These are phyloP conservation scores for Yponomeuta evonymella DNA, from an alignment of 2,888 invertebrate species.

Conservation along the genomic window DNA sequence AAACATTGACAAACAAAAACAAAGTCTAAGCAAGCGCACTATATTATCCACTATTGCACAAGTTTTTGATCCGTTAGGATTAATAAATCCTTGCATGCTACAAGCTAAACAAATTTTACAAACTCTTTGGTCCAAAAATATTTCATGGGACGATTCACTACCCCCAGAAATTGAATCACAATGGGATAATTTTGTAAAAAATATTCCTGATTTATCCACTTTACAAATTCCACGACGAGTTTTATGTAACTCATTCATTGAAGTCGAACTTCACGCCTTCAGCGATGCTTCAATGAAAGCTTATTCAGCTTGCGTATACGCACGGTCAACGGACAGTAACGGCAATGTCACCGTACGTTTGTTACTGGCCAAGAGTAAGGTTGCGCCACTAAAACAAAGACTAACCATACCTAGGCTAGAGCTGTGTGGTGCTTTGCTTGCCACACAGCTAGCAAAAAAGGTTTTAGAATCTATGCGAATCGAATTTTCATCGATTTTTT, in stretches of 20 bases:
- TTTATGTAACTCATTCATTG: neutral
- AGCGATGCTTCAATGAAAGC: constrained; percentile 2
- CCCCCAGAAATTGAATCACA: neutral
- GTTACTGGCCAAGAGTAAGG: neutral
- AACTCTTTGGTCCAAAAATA: constrained; percentile 11
- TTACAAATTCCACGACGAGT: constrained; percentile 5
- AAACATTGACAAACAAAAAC: constrained; percentile 15
- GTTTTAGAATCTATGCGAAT: constrained; percentile 1
- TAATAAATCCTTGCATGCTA: no score
- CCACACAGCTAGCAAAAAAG: neutral
- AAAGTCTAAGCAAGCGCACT: no score
- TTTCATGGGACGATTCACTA: constrained; percentile 13
- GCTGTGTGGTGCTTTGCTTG: constrained; percentile 8
- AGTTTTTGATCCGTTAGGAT: constrained; percentile 20
- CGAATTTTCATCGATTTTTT: neutral
- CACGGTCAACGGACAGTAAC: neutral
- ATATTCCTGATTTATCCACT: neutral
- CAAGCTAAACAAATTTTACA: constrained; percentile 15
- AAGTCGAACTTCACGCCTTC: constrained; percentile 12
- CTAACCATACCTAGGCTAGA: constrained; percentile 8
- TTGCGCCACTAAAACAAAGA: constrained; percentile 3
- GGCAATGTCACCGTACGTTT: neutral
- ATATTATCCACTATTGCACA: constrained; percentile 20
- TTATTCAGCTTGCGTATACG: constrained; percentile 4
- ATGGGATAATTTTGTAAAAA: constrained; percentile 8